Conservation (phyloP, 2,888 invertebrate species). For the Morpho helenor region DNA sequence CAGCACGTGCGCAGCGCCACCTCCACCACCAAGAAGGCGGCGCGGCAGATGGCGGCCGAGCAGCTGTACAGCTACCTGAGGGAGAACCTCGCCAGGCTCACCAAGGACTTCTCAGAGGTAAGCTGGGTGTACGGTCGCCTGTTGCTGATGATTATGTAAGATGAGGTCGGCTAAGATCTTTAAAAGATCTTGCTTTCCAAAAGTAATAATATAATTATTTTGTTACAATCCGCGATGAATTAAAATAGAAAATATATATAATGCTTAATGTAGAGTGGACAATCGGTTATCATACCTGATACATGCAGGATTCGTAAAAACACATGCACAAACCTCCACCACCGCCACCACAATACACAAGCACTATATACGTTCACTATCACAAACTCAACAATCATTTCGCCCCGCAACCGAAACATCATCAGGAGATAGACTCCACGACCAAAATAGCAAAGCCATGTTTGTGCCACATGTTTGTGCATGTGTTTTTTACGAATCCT, state of each 20-base stretch:
- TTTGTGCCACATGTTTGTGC: no score
- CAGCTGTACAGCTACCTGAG: slow-evolving; percentile 56
- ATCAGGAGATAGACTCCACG: no score
- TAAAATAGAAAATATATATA: no score
- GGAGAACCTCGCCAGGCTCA: slow-evolving; percentile 51
- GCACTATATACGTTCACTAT: background rate
- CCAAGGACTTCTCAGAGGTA: slow-evolving; percentile 59
- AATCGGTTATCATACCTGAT: no score
- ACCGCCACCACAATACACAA: background rate
- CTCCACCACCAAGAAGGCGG: slow-evolving; percentile 82
- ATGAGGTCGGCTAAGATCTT: background rate
- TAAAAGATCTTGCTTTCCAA: background rate
- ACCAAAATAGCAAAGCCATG: no score
- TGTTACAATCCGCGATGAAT: no score
- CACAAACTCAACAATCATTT: no score
- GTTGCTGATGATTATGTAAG: background rate
- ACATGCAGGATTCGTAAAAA: background rate
- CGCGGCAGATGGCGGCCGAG: slow-evolving; percentile 81
- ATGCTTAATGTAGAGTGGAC: no score
- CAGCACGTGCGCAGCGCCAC: slow-evolving; percentile 74
- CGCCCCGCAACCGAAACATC: no score
- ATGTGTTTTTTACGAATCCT: no score
- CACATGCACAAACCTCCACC: background rate
- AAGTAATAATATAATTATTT: background rate
- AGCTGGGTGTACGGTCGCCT: background rate